Base-by-base conservation (phyloP, 2,888 invertebrate species). In the Tachina lurida region DNA sequence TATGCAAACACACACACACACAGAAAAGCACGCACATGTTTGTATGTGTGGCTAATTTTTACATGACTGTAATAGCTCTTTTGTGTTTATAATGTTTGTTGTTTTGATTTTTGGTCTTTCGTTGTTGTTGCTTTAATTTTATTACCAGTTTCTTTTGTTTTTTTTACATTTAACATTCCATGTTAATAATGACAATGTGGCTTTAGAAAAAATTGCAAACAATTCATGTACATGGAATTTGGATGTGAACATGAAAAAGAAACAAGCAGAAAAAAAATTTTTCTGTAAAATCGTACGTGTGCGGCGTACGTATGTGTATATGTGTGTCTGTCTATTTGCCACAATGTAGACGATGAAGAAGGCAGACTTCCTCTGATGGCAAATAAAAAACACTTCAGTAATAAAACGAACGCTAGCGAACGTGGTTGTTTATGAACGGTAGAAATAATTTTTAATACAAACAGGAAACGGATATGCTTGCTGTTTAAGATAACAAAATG, bases 321-420 rank as follows among this genome's bases (percentile, higher is more conserved):
- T 49, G 0, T 73, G 15, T 49, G 58, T 19, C 19, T 74, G 39
- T 63, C 41, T 58, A 41, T 47, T 73, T 73, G 73, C 47, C 56
- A 75, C 74, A 82, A 43, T 65, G 71, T 83, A 71, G 49, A 71
- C 76, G 75, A 73, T 70, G 78, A 76, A 65, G 71, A 56, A 83
- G 83, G 79, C 78, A 79, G 75, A 86, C 83, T 86, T 86, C 86
- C 83, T 86, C 75, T 86, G 65, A 60, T 71, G 39, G 70, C 75
- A 86, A 83, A 83, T 75, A 86, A 86, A 86, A 83, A 83, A 76
- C 39, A 78, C 75, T 83, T 86, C 19, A 86, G 86, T 86, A 86
- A 86, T 86, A 83, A 83, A 86, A 79, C 83, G 86, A 86, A 73
- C 79, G 83, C 75, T 83, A 79, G 63, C 86, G 86, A 83, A 76